Base-by-base conservation (phyloP, 92 coral and sea anemone species). In the Virgularia gustaviana region DNA sequence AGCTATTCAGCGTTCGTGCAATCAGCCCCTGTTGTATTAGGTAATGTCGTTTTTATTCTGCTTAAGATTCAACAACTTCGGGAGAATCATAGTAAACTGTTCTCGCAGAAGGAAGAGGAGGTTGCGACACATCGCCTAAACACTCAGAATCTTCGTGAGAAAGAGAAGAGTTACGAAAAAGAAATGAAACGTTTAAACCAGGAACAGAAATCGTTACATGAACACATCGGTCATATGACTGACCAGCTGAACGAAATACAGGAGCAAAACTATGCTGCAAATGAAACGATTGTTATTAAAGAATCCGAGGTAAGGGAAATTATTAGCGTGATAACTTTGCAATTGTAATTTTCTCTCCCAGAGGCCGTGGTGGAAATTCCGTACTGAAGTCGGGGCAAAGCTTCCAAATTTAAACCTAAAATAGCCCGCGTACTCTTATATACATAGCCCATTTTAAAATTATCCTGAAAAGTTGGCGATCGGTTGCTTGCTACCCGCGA, bases 251-350 rank as follows among this genome's bases (percentile, higher is more conserved):
- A 49, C 32, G 73, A 82, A 49, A 80, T 82, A 55, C 90, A 87
- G 30, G 96, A 94, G 19, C 94, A 94, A 8, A 60, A 86, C 29
- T 85, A 89, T 76, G 76, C 82, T 20, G 85, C 86, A 25, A 87
- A 78, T 41, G 99, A 94, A 73, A 79, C 88, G 1, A 75, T 94
- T 34, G 92, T 94, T 20, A 94, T 94, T 27, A 94, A 94, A 53
- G 99, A 94, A 39, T 95, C 99, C 8, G 99, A 94, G 90, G 99
- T 94, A 78, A 16, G 72, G 12, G 7, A 15, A 1, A 36, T 62
- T 62, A 37, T n/a, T n/a, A n/a, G n/a, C n/a, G n/a, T n/a, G 49
- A 62, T 37, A 62, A 62, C 23, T 35, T 34, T 20, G 20, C 23
- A 32, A 62, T n/a, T n/a, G 67, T 16, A 23, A 23, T 35, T 42